Evolutionary conservation across 2,797 vertebrate species (phyloP), one percentile per base, ranked within the genome.

Genomic region (Philypnodon macrostomus): DNA sequence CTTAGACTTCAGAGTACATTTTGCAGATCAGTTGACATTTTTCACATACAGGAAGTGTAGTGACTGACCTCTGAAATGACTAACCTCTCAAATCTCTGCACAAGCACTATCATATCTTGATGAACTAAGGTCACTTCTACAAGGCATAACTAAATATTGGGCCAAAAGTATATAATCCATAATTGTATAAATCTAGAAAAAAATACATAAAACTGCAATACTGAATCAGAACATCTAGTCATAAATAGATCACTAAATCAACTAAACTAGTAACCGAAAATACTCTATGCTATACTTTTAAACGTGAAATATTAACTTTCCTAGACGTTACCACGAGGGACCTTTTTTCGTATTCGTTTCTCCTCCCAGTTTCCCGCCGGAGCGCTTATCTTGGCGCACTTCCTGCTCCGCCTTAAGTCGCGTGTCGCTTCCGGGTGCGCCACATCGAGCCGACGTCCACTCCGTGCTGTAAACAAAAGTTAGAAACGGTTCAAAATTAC

Each of bases 361-460:
- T 15, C 64, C 55, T 30, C 38, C 47, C 5, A 29, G 71, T 81
- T 82, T 82, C 75, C 75, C 74, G 79, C 74, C 80, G 81, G 80
- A 74, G 58, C 7, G 8, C 50, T 80, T 79, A 73, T 72, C 36
- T 51, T 13, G 4, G 1, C 13, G 63, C 16, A 84, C 75, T 80
- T 85, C 84, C 85, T 47, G 69, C 77, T 41, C 69, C 77, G 75
- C 73, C 81, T 74, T 68, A 76, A 76, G 69, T 80, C 47, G 53
- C 65, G 67, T 67, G 81, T 75, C 70, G 73, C 79, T 86, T 88
- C 87, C 86, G 83, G 76, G 81, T 81, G 77, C 59, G 63, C 63
- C 54, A 72, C 49, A 51, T 56, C 61, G 50, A 77, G 64, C 61
- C 36, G 59, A 61, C 74, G 70, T 62, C 66, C 10, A 41, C 47